These are phyloP conservation scores for Sebastes schlegelii DNA, from an alignment of 2,113 vertebrate species.

Conservation along the genomic window DNA sequence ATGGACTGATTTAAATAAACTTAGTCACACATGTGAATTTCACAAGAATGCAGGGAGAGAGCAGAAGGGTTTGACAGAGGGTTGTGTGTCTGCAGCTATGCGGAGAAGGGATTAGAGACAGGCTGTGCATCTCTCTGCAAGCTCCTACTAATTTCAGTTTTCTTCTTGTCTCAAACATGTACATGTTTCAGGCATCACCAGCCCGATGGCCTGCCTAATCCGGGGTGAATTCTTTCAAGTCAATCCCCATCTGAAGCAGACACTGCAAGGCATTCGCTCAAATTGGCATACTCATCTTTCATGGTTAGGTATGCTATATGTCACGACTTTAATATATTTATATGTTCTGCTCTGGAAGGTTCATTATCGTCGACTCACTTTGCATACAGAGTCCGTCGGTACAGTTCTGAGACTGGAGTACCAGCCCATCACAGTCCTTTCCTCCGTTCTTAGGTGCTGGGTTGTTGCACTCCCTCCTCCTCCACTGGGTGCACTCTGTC, in stretches of 20 bases:
- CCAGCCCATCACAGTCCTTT: slow-evolving; percentile 92
- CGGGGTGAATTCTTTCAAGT: slow-evolving; percentile 3
- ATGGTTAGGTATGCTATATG: background rate
- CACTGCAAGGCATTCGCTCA: background rate
- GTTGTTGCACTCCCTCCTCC: slow-evolving; percentile 91
- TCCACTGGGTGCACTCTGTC: slow-evolving; percentile 96
- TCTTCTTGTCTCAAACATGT: no score
- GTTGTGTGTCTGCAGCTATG: no score
- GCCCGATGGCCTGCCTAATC: background rate
- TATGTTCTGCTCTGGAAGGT: background rate
- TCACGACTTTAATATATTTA: background rate
- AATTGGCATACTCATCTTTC: slow-evolving; percentile 10
- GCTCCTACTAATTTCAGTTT: no score
- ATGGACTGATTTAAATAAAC: no score
- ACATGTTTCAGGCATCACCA: background rate
- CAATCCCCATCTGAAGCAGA: slow-evolving; percentile 7
- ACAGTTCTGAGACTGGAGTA: slow-evolving; percentile 96
- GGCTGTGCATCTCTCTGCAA: no score
- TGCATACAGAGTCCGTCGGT: slow-evolving; percentile 97
- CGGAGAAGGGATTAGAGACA: no score
- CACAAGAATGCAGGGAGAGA: no score
- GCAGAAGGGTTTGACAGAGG: no score
- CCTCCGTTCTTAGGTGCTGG: slow-evolving; percentile 94
- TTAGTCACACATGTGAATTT: no score
- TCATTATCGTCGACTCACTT: slow-evolving; percentile 85